These are phyloP conservation scores for Lepidocyrtinus sp. DNA, from an alignment of 2,888 invertebrate species.

Conservation along the genomic window DNA sequence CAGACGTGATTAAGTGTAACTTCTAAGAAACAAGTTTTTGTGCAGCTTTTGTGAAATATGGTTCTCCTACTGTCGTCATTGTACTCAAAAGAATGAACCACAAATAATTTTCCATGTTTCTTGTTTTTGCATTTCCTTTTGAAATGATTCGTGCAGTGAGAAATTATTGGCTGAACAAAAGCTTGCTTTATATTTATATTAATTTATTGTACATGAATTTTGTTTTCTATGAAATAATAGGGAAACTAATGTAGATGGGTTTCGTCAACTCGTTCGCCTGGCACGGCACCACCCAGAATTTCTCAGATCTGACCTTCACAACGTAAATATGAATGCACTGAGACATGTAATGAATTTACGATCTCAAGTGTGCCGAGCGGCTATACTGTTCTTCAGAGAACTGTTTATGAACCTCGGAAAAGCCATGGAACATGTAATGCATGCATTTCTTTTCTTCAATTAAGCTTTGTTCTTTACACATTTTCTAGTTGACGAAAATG, in stretches of 20 bases:
- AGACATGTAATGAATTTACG: slow-evolving; percentile 89
- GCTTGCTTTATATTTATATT: neutral
- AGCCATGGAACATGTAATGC: slow-evolving; percentile 77
- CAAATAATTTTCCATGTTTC: neutral
- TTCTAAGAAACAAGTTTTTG: too few species aligned
- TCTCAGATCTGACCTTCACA: slow-evolving; percentile 78
- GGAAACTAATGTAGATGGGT: slow-evolving; percentile 84
- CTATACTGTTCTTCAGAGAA: slow-evolving; percentile 86
- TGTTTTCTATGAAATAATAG: slow-evolving; percentile 68
- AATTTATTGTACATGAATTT: neutral
- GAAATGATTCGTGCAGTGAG: neutral
- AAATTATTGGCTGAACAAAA: neutral
- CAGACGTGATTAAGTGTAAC: too few species aligned
- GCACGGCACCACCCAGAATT: slow-evolving; percentile 79
- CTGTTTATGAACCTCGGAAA: slow-evolving; percentile 78
- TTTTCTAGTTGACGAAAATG: neutral
- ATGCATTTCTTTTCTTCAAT: slow-evolving; percentile 67
- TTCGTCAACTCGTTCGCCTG: slow-evolving; percentile 80
- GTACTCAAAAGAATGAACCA: neutral
- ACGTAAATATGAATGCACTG: slow-evolving; percentile 80
- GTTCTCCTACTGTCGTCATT: neutral
- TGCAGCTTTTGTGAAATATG: too few species aligned
- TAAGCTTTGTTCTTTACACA: slow-evolving; percentile 29
- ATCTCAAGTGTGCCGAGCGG: slow-evolving; percentile 92
- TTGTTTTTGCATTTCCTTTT: neutral